Evolutionary conservation across 2,888 invertebrate species (phyloP), one percentile per base, ranked within the genome.

Genomic region (Tipula unca): DNA sequence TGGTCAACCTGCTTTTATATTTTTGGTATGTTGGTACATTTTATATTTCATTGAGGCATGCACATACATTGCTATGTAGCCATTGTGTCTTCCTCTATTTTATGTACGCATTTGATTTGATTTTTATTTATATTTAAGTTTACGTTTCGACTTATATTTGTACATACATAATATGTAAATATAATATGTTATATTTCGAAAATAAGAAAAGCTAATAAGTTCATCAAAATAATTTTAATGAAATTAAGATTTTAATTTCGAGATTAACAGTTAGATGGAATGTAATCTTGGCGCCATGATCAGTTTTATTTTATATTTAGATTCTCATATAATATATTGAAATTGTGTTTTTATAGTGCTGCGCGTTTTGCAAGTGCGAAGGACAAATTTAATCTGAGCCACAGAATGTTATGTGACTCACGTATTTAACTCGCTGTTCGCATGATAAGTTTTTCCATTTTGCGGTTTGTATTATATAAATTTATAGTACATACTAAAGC

Each of bases 211-310:
- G 25, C 69, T 69, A 25, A n/a, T 69, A 69, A 69, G 10, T 69
- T 25, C 25, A 69, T 69, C 69, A 69, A 25, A 69, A 69, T 69
- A 25, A 25, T 25, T 69, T 69, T 69, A 48, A 25, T 69, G 25
- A 69, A 69, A 69, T 69, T 69, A 69, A 69, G 69, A 69, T 69
- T 69, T 69, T 69, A 20, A 69, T 69, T 69, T 69, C n/a, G n/a
- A 69, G 69, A 69, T 69, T n/a, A 69, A 69, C 10, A 69, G 25
- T 25, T 69, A 69, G 10, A 69, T 25, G 69, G 25, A 69, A 69
- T 69, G 6, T 69, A 10, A 69, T 69, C 25, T 8, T 69, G 69
- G 69, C 69, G 69, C 69, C 69, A 69, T 54, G 48, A 54, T n/a
- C 48, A 32, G 13, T 14, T 3, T 10, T 14, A 39, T 39, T 39